Base-by-base conservation (phyloP, 2,797 vertebrate genomes). In the Heliangelus exortis region DNA sequence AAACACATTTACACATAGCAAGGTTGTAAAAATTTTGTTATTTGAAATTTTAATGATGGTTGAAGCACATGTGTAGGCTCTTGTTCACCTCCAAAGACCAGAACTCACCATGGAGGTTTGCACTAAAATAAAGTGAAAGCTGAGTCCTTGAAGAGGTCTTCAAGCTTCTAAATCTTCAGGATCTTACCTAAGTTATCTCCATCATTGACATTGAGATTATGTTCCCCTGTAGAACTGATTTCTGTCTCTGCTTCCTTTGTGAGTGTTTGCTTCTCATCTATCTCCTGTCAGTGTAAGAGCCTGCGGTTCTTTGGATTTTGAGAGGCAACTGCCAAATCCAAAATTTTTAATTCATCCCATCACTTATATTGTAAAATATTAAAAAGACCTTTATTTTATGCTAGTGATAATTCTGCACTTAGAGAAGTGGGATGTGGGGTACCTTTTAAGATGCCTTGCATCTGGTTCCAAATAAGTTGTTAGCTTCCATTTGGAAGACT, bases 171-270 rank as follows among this genome's bases (percentile, higher is more conserved):
- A 74, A 47, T 69, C 20, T 86, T 92, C 62, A 55, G 23, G 23
- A 6, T 54, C 4, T 72, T 66, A 47, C 18, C 15, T 41, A 10
- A 34, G 18, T 65, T 73, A 6, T 72, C 7, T 68, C 8, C 1
- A 4, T 69, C 17, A 66, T 36, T 5, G 2, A 3, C 23, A 43
- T 0, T 9, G 68, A 53, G 33, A 67, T 17, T 33, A 33, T 9
- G 6, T 51, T 84, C 22, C 34, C 13, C 5, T 28, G 1, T 21
- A 47, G 39, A 79, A n/a, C 12, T 50, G 26, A 31, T 7, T 77
- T 89, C 33, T 59, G 13, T 53, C 36, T 84, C 39, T 75, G 7
- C 5, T 90, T 8, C 26, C 15, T 59, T 43, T 79, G 26, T 12
- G 26, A 69, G 4, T 80, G 57, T 65, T 75, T 89, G 6, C 4